Conservation (phyloP, 2,113 vertebrate genomes). For the Romanogobio albipinnatus region DNA sequence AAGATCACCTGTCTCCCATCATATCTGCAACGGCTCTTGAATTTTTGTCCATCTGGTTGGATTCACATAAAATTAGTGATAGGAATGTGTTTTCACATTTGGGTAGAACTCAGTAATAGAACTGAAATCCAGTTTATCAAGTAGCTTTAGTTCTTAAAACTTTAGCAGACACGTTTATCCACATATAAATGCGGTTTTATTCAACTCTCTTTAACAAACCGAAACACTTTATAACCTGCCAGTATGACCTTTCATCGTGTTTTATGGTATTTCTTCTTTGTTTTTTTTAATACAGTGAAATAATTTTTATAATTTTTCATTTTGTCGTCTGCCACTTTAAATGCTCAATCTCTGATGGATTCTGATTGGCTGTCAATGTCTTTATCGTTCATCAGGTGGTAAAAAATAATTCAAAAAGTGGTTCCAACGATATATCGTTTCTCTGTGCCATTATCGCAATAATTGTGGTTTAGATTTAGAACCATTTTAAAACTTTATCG, state of each 20-base stretch:
- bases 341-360: too few relatives aligned
- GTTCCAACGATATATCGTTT: too few relatives aligned
- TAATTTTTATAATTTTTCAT: background rate
- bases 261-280: background rate
- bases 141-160: background rate
- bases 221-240: background rate
- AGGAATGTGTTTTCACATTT: conserved; percentile 1
- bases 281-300: background rate
- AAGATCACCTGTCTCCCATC: background rate
- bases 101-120: background rate
- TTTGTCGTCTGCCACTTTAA: background rate
- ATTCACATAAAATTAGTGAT: background rate
- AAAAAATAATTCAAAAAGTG: too few relatives aligned
- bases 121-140: conserved; percentile 1
- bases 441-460: too few relatives aligned
- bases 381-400: too few relatives aligned
- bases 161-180: background rate
- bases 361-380: too few relatives aligned
- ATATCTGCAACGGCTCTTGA: background rate
- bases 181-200: background rate
- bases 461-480: too few relatives aligned
- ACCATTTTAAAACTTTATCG: too few relatives aligned
- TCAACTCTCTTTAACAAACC: background rate
- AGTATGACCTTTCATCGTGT: background rate
- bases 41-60: background rate